Evolutionary conservation across 2,888 invertebrate species (phyloP), one percentile per base, ranked within the genome.

Genomic region (Chydorus sphaericus): DNA sequence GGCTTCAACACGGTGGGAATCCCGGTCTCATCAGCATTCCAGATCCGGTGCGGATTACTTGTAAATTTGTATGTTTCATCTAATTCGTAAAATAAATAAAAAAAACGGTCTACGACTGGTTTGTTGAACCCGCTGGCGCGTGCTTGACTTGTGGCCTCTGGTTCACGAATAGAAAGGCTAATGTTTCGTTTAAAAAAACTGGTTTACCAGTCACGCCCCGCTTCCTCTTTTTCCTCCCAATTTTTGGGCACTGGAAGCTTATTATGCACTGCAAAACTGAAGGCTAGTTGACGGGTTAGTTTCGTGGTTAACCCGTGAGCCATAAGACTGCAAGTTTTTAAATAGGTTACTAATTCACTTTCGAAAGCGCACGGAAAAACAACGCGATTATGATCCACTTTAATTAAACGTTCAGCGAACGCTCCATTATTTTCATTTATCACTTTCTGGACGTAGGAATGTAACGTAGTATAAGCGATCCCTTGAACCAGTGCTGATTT

Each of bases 81-180:
- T 23, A 52, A 52, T 18, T 18, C 31, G 8, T 16, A 31, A 49
- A 55, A 55, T 20, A 50, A 50, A 31, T 49, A 3, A 33, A 31
- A 49, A 36, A 55, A 55, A 30, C 33, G 52, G 31, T n/a, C 36
- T 18, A 31, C 55, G 18, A 55, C 33, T 33, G 49, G n/a, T 10
- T 37, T 29, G 50, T 55, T 55, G 23, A 55, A 48, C 31, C 55
- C 49, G 20, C 49, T 33, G n/a, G 49, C 55, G 31, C 55, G 20
- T 18, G 55, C 55, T 49, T 49, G 55, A 36, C 49, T 55, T 5
- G 55, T 55, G 28, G 36, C 28, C 33, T 48, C 55, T 50, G 55
- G 55, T 8, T 28, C 33, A 33, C 55, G 30, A 30, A 48, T 36
- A 33, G 55, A 55, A 55, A 55, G n/a, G 14, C 30, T 39, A 18